Base-by-base conservation (phyloP, 64 coral and sea anemone genomes). In the Hydrozoanthus tunicans region DNA sequence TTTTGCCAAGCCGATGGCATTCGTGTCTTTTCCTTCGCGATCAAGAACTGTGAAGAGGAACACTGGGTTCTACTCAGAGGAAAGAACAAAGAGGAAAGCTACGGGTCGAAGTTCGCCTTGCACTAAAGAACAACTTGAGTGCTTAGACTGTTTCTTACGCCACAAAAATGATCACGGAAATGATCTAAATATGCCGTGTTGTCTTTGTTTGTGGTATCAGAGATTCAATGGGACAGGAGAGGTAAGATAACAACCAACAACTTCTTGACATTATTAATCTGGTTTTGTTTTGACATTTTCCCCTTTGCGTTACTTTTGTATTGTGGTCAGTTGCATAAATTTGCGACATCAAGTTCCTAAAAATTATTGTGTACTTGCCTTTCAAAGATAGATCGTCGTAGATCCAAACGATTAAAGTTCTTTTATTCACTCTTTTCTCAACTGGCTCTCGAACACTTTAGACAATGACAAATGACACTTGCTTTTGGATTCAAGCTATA, bases 101-200 rank as follows among this genome's bases (percentile, higher is more conserved):
- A 13, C 4, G 20, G 60, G 27, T 55, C 81, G 32, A 83, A 88
- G 84, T 58, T 59, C 24, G 20, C 6, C 11, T 74, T 88, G 84
- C 69, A 88, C 12, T 14, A 17, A 74, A 17, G 24, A 53, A 8
- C 23, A 56, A n/a, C 27, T 86, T 11, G 69, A 74, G 11, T 88
- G 68, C 15, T 27, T 15, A 25, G 13, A 14, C 66, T 88, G 84
- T 56, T 74, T 74, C 56, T 23, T 59, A 10, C 23, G 5, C 55
- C 84, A 88, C 65, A 86, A 86, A 27, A 13, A 88, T 14, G 13
- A 73, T 3, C 69, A 86, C 83, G 9, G 32, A 58, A 56, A 86
- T 86, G 54, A 25, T 67, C 53, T 88, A 74, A 73, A 58, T 75
- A 88, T 88, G 84, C 24, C 68, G 69, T 88, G 84, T 4, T 88